phyloP scores from a whole-genome alignment of 2,888 invertebrate genomes.

The Heliconius ethilla region DNA sequence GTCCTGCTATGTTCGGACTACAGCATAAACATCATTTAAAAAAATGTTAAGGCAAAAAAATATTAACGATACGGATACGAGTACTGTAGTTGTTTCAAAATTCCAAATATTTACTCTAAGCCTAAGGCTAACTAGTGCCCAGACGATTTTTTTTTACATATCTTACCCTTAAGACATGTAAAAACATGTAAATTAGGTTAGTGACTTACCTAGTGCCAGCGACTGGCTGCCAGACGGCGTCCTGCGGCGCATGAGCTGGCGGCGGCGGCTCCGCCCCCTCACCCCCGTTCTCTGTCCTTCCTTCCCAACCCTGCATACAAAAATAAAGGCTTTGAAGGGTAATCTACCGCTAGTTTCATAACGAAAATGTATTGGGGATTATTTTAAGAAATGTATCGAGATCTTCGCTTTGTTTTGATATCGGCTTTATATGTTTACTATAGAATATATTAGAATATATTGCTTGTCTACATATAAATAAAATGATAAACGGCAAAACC shows the following conservation, averaged over 20 bases:
- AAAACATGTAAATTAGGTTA: constrained; percentile 29
- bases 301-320: constrained; percentile 65
- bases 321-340: constrained; percentile 35
- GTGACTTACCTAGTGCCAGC: constrained; percentile 85
- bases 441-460: too few relatives aligned
- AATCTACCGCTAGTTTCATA: background rate
- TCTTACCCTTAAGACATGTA: constrained; percentile 18
- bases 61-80: too few relatives aligned
- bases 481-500: background rate
- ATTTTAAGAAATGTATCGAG: constrained; percentile 9
- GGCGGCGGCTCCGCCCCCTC: constrained; percentile 77
- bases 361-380: constrained; percentile 1
- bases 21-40: too few relatives aligned
- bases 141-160: too few relatives aligned
- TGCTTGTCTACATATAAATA: background rate
- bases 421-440: background rate
- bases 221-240: constrained; percentile 91
- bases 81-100: too few relatives aligned
- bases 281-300: constrained; percentile 63
- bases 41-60: too few relatives aligned
- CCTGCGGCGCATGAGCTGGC: constrained; percentile 85
- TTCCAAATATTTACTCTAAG: too few relatives aligned
- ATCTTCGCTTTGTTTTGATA: background rate
- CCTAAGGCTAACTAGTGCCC: too few relatives aligned
- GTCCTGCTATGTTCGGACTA: too few relatives aligned